phyloP scores from a whole-genome alignment of 2,113 vertebrate species.

The Saguinus imperator region DNA sequence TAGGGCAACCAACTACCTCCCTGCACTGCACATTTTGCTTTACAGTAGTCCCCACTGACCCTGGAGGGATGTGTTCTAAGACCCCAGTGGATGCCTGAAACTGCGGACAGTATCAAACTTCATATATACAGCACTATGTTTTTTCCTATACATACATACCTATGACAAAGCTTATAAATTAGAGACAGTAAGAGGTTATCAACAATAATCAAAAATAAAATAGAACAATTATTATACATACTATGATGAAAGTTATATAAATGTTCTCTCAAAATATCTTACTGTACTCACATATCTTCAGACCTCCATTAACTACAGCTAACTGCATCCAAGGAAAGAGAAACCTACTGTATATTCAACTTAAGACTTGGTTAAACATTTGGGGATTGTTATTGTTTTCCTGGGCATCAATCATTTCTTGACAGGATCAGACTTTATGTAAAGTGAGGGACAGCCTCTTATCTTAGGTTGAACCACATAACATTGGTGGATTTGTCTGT shows the following conservation, averaged over 20 bases:
- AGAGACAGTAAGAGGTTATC: neutral
- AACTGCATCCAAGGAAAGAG: neutral
- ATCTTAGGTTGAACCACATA: neutral
- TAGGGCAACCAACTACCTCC: neutral
- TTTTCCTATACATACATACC: neutral
- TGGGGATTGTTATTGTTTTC: constrained; percentile 13
- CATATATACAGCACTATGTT: neutral
- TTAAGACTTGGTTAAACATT: constrained; percentile 39
- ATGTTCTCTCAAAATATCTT: neutral
- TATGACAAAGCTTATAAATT: neutral
- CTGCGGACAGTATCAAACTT: neutral
- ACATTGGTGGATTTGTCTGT: neutral
- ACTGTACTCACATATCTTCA: neutral
- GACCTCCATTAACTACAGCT: neutral
- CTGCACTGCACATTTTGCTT: neutral
- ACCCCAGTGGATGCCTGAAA: neutral
- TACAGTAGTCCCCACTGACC: neutral
- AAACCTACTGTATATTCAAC: neutral
- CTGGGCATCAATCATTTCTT: neutral
- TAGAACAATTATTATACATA: neutral
- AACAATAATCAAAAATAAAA: neutral
- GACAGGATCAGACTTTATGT: neutral
- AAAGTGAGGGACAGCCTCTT: neutral
- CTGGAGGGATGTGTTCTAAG: neutral
- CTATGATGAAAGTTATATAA: neutral